Percentiles rank a stretch among this genome's conserved stretches.
These are phyloP conservation scores for Scaptomyza caliginosa DNA, from an alignment of 2,888 invertebrate species.

Conservation along the genomic window DNA sequence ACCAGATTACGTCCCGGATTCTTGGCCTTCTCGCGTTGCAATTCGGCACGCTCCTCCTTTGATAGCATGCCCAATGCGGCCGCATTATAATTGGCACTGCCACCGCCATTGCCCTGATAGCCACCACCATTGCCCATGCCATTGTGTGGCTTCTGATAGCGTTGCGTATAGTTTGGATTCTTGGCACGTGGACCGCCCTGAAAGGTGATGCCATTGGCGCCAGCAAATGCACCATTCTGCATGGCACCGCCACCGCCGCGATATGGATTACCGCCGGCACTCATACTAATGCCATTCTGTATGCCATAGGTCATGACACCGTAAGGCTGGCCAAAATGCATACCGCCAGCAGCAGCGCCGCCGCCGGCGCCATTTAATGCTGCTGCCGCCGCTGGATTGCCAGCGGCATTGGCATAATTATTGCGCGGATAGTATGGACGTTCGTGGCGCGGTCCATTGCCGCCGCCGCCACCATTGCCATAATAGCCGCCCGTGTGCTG, in stretches of 20 bases:
- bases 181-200: slow-evolving; percentile 78
- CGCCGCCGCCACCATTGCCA: slow-evolving; percentile 67
- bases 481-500: slow-evolving; percentile 74
- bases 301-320: slow-evolving; percentile 73
- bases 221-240: slow-evolving; percentile 71
- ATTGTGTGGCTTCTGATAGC: slow-evolving; percentile 81
- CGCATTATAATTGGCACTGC: slow-evolving; percentile 61
- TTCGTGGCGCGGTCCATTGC: slow-evolving; percentile 74
- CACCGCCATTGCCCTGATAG: slow-evolving; percentile 69
- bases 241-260: slow-evolving; percentile 72
- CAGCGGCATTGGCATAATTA: slow-evolving; percentile 56
- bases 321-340: slow-evolving; percentile 67
- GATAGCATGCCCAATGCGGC: slow-evolving; percentile 78
- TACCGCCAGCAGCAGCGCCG: slow-evolving; percentile 58
- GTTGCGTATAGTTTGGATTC: slow-evolving; percentile 80
- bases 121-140: slow-evolving; percentile 62
- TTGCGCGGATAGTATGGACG: slow-evolving; percentile 77
- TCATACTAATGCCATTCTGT: slow-evolving; percentile 67
- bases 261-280: slow-evolving; percentile 77
- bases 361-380: slow-evolving; percentile 57
- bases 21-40: slow-evolving; percentile 88
- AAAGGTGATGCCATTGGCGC: slow-evolving; percentile 68
- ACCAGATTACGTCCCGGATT: slow-evolving; percentile 89
- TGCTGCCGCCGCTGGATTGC: slow-evolving; percentile 45
- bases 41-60: slow-evolving; percentile 85